Percentiles rank a stretch among this genome's conserved stretches.
These are phyloP conservation scores for Leptinotarsa peninsularis DNA, from an alignment of 2,888 invertebrate species.

Conservation along the genomic window DNA sequence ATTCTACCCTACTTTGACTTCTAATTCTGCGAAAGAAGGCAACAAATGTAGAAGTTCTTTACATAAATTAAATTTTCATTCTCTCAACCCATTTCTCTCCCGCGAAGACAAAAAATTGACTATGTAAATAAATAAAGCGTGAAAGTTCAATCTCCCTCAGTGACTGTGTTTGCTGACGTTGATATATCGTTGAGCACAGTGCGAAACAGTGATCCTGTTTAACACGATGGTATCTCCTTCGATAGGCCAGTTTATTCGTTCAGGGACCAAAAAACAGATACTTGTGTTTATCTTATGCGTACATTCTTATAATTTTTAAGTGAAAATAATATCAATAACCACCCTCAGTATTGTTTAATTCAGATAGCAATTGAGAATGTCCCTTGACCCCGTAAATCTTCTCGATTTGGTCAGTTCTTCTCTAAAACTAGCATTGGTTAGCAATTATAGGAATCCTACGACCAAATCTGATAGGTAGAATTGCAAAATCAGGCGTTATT, in stretches of 20 bases:
- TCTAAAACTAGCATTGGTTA: no score
- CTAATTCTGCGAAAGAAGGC: constrained; percentile 16
- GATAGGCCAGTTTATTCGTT: constrained; percentile 20
- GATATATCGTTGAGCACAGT: constrained; percentile 38
- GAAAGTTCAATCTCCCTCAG: constrained; percentile 38
- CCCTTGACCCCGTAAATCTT: no score
- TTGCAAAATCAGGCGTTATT: no score
- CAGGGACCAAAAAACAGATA: no score
- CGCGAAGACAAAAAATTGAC: constrained; percentile 34
- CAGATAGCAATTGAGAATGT: no score
- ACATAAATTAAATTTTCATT: constrained; percentile 37
- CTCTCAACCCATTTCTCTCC: constrained; percentile 25
- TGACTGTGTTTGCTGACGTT: constrained; percentile 42
- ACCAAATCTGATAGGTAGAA: no score
- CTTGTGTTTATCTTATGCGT: no score
- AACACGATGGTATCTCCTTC: constrained; percentile 28
- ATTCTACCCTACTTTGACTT: constrained; percentile 8
- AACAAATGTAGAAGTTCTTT: constrained; percentile 28
- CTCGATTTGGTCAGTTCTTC: no score
- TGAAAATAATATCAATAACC: no score
- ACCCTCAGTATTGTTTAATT: no score
- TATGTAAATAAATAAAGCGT: constrained; percentile 41
- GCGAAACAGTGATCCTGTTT: constrained; percentile 42
- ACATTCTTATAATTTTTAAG: no score
- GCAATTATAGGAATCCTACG: no score